Conservation (phyloP, 2,888 invertebrate genomes). For the Pogonocherus hispidulus region DNA sequence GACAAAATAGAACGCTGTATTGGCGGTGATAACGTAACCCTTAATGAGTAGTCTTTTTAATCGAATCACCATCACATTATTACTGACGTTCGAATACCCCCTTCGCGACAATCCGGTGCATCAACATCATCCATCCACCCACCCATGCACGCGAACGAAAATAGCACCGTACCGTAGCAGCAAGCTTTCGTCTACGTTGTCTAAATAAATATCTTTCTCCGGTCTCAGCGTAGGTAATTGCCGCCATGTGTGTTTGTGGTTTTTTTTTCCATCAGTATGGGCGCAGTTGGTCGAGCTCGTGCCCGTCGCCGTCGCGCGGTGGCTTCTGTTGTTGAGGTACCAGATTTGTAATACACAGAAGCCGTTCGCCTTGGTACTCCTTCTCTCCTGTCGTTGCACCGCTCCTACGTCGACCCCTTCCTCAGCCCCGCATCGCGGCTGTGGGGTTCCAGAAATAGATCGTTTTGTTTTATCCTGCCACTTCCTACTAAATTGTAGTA, state of each 20-base stretch:
- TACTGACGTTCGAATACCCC: neutral
- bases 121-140: neutral
- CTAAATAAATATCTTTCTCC: constrained; percentile 34
- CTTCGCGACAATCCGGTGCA: neutral
- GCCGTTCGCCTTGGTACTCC: constrained; percentile 46
- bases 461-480: neutral
- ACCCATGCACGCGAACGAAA: constrained; percentile 37
- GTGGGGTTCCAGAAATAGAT: neutral
- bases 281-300: constrained; percentile 43
- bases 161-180: constrained; percentile 42
- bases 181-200: constrained; percentile 6
- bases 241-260: constrained; percentile 38
- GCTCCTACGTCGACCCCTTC: neutral
- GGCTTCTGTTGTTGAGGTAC: constrained; percentile 48
- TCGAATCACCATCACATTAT: neutral
- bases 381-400: constrained; percentile 5
- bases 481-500: neutral
- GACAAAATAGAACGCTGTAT: too few species aligned
- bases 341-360: constrained; percentile 50
- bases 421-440: neutral
- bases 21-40: too few species aligned
- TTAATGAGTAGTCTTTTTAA: too few species aligned
- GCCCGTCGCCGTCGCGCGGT: constrained; percentile 27
- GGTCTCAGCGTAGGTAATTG: constrained; percentile 36
- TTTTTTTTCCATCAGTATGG: constrained; percentile 21